Evolutionary conservation across 53 echinoderm and acorn worm species (phyloP).

Genomic region (Patiria pectinifera): DNA sequence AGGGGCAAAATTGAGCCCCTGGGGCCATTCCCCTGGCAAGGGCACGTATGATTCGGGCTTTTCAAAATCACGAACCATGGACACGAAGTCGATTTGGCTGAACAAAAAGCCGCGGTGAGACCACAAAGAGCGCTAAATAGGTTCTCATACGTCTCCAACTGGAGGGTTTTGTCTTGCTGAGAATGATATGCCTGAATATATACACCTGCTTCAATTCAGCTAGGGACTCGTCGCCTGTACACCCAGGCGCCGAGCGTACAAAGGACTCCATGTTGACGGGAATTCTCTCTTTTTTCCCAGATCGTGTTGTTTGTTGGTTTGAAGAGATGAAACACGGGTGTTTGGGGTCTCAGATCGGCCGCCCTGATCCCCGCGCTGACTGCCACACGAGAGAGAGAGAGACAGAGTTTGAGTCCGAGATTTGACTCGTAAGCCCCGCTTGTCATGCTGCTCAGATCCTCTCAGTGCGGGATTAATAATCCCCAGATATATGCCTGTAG

Average conservation of each 20-base stretch:
- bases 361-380: neutral
- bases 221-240: neutral
- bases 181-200: conserved; percentile 36
- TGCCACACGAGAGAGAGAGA: conserved; percentile 1
- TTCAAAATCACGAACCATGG: conserved; percentile 56
- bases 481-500: conserved; percentile 8
- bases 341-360: neutral
- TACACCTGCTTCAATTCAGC: conserved; percentile 50
- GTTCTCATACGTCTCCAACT: conserved; percentile 46
- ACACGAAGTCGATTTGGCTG: conserved; percentile 61
- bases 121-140: conserved; percentile 51
- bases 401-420: neutral
- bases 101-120: conserved; percentile 50
- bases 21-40: conserved; percentile 56
- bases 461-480: conserved; percentile 30
- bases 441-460: conserved; percentile 19
- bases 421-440: neutral
- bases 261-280: conserved; percentile 23
- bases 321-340: neutral
- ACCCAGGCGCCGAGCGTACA: conserved; percentile 57
- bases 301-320: conserved; percentile 37
- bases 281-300: neutral
- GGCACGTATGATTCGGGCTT: conserved; percentile 51
- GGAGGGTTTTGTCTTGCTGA: conserved; percentile 39
- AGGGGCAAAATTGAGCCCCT: conserved; percentile 47